These are phyloP conservation scores for Stichopus horrens DNA, from an alignment of 53 echinoderm and acorn worm species.

Conservation along the genomic window DNA sequence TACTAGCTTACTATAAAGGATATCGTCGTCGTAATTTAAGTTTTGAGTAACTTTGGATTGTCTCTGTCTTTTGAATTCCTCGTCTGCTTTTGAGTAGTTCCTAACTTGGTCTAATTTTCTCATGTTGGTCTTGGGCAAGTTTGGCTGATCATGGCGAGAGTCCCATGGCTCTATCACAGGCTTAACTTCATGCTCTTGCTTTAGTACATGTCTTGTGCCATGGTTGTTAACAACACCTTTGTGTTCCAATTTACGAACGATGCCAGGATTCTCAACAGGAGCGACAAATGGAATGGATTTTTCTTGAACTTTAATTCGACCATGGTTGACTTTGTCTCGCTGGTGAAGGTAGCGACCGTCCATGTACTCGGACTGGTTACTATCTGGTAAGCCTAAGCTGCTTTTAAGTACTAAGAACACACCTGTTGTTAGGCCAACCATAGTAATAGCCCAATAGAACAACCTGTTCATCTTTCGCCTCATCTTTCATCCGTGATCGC, in stretches of 20 bases:
- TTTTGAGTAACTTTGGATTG: neutral
- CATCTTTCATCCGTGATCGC: constrained; percentile 22
- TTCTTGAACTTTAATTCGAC: neutral
- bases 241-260: neutral
- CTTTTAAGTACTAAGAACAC: constrained; percentile 13
- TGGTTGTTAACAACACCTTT: neutral
- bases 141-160: neutral
- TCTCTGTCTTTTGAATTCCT: neutral
- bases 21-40: neutral
- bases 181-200: neutral
- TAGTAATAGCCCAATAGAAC: constrained; percentile 15
- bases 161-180: neutral
- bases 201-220: neutral
- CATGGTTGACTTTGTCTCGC: neutral
- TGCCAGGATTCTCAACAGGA: constrained; percentile 28
- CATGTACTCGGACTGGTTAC: no score
- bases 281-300: constrained; percentile 22
- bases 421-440: constrained; percentile 33
- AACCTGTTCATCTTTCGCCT: constrained; percentile 32
- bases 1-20: neutral
- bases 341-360: neutral
- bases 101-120: constrained; percentile 34
- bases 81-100: constrained; percentile 31
- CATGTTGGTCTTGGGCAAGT: constrained; percentile 40
- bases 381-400: neutral